Conservation (phyloP, 2,888 invertebrate genomes). For the Ichneumoninae sp. region DNA sequence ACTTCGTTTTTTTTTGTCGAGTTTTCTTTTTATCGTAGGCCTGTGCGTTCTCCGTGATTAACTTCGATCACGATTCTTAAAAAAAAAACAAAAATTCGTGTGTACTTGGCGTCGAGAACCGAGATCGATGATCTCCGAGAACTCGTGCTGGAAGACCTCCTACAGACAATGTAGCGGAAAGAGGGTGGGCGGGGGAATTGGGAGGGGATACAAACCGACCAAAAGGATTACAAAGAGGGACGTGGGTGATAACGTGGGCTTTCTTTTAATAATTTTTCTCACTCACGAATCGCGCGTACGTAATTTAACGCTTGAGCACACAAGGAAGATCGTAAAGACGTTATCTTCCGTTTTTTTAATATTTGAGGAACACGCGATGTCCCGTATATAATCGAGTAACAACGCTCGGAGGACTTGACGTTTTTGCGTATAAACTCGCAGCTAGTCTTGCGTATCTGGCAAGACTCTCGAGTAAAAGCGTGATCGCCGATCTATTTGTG, state of each 20-base stretch:
- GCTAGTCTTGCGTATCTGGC: constrained; percentile 24
- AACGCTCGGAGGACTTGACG: constrained; percentile 21
- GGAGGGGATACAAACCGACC: constrained; percentile 34
- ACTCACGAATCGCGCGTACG: constrained; percentile 57
- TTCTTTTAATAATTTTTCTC: constrained; percentile 43
- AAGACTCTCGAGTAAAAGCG: constrained; percentile 37
- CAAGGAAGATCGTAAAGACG: constrained; percentile 42
- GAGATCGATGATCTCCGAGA: constrained; percentile 61
- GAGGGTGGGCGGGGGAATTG: background rate
- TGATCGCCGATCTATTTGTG: constrained; percentile 31
- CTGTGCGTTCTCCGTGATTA: constrained; percentile 45
- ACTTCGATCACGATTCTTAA: background rate
- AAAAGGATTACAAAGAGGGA: constrained; percentile 29
- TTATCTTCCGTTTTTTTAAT: constrained; percentile 20
- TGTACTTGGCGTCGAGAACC: constrained; percentile 38
- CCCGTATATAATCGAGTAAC: constrained; percentile 13
- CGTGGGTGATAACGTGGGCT: constrained; percentile 9
- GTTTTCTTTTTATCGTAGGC: constrained; percentile 50
- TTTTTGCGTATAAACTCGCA: constrained; percentile 17
- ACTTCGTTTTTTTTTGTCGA: constrained; percentile 49
- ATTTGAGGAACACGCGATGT: constrained; percentile 10
- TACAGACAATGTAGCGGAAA: constrained; percentile 51
- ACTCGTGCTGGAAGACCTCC: constrained; percentile 65
- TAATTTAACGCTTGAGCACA: constrained; percentile 61
- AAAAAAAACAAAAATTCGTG: constrained; percentile 1